These are phyloP conservation scores for Gephyroberyx darwinii DNA, from an alignment of 2,797 vertebrate species.

Conservation along the genomic window DNA sequence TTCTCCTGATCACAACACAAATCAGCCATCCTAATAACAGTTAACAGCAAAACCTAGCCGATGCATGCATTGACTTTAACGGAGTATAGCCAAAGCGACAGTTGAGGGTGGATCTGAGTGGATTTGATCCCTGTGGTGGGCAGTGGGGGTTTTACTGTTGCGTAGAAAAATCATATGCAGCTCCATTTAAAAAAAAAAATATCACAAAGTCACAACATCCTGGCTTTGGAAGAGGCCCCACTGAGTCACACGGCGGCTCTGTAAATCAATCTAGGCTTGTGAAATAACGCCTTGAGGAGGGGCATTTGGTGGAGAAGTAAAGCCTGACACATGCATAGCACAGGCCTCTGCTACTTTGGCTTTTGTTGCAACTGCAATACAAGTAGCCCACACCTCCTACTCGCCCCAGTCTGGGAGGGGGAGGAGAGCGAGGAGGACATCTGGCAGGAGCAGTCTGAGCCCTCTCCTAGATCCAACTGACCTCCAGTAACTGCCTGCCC, in stretches of 20 bases:
- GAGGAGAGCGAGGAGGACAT: constrained; percentile 75
- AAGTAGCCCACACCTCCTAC: constrained; percentile 45
- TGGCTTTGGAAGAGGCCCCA: constrained; percentile 16
- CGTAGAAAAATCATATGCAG: constrained; percentile 18
- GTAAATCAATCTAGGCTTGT: constrained; percentile 50
- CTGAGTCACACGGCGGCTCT: constrained; percentile 27
- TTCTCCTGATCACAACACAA: constrained; percentile 46
- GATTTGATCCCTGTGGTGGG: constrained; percentile 13
- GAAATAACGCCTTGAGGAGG: constrained; percentile 28
- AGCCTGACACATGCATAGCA: constrained; percentile 13
- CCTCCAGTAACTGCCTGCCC: constrained; percentile 61
- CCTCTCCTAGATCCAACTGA: constrained; percentile 62
- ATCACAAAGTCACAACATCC: constrained; percentile 22
- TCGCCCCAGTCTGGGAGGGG: constrained; percentile 56
- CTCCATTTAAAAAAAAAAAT: constrained; percentile 20
- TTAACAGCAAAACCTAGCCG: background rate
- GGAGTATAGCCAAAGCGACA: background rate
- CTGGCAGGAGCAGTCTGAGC: constrained; percentile 75
- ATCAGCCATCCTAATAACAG: constrained; percentile 9
- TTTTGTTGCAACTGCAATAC: constrained; percentile 73
- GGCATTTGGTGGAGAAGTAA: constrained; percentile 18
- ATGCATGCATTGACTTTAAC: background rate
- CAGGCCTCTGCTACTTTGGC: constrained; percentile 30
- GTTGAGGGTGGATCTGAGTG: background rate
- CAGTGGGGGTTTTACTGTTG: background rate